Conservation (phyloP, 1,140 invertebrate species). For the Muscidifurax raptorellus region DNA sequence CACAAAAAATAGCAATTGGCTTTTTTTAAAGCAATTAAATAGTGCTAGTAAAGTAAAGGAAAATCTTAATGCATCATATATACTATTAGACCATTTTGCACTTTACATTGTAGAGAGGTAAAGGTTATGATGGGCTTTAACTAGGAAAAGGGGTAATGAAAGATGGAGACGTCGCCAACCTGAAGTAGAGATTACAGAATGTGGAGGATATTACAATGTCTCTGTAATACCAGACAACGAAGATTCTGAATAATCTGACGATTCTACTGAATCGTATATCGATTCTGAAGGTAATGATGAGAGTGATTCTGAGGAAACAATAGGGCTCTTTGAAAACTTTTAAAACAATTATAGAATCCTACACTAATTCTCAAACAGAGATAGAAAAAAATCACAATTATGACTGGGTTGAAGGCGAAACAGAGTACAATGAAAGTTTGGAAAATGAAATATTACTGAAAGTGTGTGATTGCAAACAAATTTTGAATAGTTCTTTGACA, state of each 20-base stretch:
- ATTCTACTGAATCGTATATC: not conserved
- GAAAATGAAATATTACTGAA: conserved; percentile 10
- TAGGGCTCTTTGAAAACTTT: conserved; percentile 5
- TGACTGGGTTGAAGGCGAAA: not conserved
- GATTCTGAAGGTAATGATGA: not conserved
- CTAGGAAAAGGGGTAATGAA: not conserved
- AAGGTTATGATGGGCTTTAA: not conserved
- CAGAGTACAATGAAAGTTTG: not conserved
- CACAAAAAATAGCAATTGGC: not conserved
- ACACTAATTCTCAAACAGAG: not conserved
- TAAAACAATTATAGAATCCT: conserved; percentile 7
- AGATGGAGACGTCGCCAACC: not conserved
- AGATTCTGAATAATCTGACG: not conserved
- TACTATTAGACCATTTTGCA: too few species aligned
- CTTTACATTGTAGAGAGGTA: too few species aligned
- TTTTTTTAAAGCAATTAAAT: not conserved
- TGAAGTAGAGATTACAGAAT: conserved; percentile 7
- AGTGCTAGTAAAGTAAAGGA: not conserved
- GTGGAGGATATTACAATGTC: too few species aligned
- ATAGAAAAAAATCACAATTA: not conserved
- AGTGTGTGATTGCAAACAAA: not conserved
- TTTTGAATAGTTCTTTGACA: not conserved
- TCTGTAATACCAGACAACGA: not conserved
- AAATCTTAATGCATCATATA: too few species aligned
- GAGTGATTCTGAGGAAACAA: not conserved